Conservation (phyloP, 2,797 vertebrate genomes). For the Oreochromis mossambicus region DNA sequence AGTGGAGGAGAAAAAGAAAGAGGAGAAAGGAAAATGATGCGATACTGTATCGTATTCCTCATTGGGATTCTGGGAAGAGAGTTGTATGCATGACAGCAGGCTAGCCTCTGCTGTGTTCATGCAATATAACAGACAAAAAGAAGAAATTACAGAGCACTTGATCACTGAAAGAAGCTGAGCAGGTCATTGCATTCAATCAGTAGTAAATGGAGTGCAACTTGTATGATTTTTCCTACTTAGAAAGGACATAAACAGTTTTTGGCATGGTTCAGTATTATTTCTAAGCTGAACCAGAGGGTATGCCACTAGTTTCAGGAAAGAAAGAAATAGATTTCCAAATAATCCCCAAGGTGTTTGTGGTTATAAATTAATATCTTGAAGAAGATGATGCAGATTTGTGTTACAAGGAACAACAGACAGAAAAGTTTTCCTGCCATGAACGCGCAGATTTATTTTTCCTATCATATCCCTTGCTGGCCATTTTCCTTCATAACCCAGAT, state of each 20-base stretch:
- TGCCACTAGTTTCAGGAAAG: not conserved
- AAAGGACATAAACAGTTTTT: not conserved
- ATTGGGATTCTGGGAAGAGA: constrained; percentile 5
- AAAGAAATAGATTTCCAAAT: not conserved
- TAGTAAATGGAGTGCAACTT: not conserved
- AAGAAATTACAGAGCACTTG: constrained; percentile 32
- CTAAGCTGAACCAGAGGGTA: not conserved
- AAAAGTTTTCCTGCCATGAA: constrained; percentile 1
- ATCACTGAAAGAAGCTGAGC: constrained; percentile 23
- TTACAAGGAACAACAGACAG: not conserved
- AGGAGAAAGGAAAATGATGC: constrained; percentile 12
- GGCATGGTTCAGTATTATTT: not conserved
- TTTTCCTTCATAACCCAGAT: constrained; percentile 53
- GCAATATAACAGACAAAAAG: constrained; percentile 22
- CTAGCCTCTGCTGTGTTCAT: constrained; percentile 20
- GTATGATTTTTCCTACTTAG: not conserved
- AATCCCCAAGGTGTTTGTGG: not conserved
- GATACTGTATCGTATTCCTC: constrained; percentile 34
- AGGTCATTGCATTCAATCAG: constrained; percentile 16
- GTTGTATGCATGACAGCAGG: constrained; percentile 33
- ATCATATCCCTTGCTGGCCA: constrained; percentile 12
- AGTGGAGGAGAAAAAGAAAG: constrained; percentile 9
- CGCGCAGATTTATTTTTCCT: constrained; percentile 17
- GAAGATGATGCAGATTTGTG: not conserved
- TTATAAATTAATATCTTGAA: not conserved